A percentile compares a stretch with the other conserved stretches of the same genome.
phyloP scores from a whole-genome alignment of 2,888 invertebrate species.

The Oscheius sp. region DNA sequence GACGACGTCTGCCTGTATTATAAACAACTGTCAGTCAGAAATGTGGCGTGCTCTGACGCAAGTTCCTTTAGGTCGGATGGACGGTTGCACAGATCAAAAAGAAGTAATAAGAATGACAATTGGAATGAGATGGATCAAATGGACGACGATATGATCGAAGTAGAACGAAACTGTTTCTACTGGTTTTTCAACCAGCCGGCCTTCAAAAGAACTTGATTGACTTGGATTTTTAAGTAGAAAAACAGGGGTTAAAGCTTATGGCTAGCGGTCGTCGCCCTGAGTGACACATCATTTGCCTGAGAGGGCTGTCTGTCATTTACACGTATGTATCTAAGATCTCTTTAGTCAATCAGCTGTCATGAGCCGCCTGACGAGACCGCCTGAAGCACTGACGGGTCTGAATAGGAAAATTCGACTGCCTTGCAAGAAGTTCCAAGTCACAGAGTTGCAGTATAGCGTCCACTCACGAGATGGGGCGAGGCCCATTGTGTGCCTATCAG shows the following conservation, averaged over 20 bases:
- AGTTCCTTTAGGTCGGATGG: not conserved
- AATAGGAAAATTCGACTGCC: conserved; percentile 16
- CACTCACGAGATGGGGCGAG: not conserved
- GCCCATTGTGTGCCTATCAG: conserved; percentile 1
- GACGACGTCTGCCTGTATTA: conserved; percentile 18
- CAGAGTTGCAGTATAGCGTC: not conserved
- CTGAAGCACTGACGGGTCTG: conserved; percentile 31
- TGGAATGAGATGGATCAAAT: not conserved
- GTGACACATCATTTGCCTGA: conserved; percentile 36
- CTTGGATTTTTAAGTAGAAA: not conserved
- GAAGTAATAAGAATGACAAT: not conserved
- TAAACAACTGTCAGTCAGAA: conserved; percentile 26
- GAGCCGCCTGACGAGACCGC: conserved; percentile 31
- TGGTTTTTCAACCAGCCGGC: not conserved
- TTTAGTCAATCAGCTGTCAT: conserved; percentile 35
- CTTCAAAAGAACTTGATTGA: too few relatives aligned
- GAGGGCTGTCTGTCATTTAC: conserved; percentile 33
- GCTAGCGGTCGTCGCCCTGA: conserved; percentile 24
- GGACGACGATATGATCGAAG: conserved; percentile 7
- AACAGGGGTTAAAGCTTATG: conserved; percentile 12
- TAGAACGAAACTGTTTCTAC: conserved; percentile 4
- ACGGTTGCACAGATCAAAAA: not conserved
- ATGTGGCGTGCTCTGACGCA: conserved; percentile 20
- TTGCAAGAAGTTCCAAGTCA: not conserved
- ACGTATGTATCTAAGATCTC: conserved; percentile 35